Evolutionary conservation across 2,797 vertebrate species (phyloP), one percentile per base, ranked within the genome.

Genomic region (Gephyroberyx darwinii): DNA sequence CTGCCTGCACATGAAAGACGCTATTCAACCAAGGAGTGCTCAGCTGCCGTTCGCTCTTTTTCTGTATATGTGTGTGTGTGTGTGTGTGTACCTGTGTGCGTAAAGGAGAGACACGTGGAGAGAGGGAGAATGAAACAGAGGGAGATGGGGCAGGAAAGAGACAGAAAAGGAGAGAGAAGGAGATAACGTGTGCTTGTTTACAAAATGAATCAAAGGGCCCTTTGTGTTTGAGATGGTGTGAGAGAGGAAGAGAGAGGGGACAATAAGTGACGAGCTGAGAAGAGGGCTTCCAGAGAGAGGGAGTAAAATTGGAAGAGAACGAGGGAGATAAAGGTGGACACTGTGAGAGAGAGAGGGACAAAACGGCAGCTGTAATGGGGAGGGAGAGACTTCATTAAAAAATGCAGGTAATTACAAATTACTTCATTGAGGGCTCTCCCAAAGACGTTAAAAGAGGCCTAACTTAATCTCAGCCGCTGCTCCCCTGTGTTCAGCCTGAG

Each of bases 371-470:
- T 65, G 70, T 85, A 86, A 89, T 80, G 74, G 78, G 88, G 79
- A 81, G 72, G 78, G 75, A 80, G 80, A 77, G 86, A 91, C 87
- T 91, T 91, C 87, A 89, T 92, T 91, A 88, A 89, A 90, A 91
- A 86, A 87, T 85, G 87, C 89, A 89, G 90, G 90, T 91, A 92
- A 92, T 92, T 90, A 91, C 84, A 89, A 92, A 92, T 90, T 80
- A 91, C 84, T 92, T 90, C 78, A 87, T 79, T 77, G 83, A 85
- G 87, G 89, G 83, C 86, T 79, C 87, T 91, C 83, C 87, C 76
- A 80, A 89, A 90, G 86, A 89, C 88, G 84, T 91, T 89, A 85
- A 90, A 89, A 91, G 89, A 90, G 85, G 83, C 76, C 86, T 92
- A 93, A 94, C 88, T 93, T 83, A 93, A 93, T 94, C 91, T 87